These are phyloP conservation scores for Scolopax rusticola DNA, from an alignment of 2,797 vertebrate genomes.

Conservation along the genomic window DNA sequence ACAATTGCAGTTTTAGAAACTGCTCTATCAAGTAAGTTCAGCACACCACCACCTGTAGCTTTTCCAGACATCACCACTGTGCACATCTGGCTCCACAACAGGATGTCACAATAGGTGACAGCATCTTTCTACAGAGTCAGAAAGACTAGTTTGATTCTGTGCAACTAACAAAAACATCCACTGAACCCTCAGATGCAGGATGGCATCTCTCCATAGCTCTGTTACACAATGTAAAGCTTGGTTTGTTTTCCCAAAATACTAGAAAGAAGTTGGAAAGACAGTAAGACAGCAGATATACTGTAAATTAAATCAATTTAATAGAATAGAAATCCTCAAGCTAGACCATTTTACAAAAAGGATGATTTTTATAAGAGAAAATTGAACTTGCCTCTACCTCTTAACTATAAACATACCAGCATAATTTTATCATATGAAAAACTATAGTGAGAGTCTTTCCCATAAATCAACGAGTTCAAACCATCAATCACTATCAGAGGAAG, in stretches of 20 bases:
- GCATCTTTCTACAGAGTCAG: neutral
- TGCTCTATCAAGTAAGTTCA: neutral
- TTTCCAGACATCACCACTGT: accelerated
- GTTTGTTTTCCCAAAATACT: neutral
- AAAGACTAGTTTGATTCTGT: neutral
- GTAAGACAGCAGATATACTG: accelerated
- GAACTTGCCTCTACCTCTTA: neutral
- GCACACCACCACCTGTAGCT: neutral
- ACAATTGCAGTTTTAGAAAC: neutral
- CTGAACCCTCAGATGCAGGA: neutral
- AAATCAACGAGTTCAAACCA: neutral
- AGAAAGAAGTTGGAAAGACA: neutral
- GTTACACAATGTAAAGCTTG: accelerated
- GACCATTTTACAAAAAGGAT: neutral
- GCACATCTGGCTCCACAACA: neutral
- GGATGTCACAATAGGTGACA: accelerated
- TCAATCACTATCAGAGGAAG: neutral
- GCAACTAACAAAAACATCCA: neutral
- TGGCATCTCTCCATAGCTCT: neutral
- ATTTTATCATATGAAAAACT: neutral
- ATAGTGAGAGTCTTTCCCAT: neutral
- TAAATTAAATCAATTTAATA: neutral
- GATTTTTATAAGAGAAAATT: neutral
- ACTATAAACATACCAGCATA: neutral
- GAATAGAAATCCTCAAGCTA: neutral